Evolutionary conservation across 2,888 invertebrate species (phyloP).

Genomic region (Cinara cedri): DNA sequence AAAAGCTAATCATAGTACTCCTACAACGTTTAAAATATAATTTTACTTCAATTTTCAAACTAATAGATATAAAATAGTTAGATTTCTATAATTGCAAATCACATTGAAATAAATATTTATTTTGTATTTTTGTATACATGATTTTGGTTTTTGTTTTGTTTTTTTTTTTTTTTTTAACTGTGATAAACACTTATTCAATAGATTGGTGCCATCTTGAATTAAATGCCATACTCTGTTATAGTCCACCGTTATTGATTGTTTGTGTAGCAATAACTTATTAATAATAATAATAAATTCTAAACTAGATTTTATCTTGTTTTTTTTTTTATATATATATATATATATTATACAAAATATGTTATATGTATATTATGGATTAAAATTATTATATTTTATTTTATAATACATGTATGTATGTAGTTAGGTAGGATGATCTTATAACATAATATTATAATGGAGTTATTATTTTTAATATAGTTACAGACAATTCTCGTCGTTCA

Average conservation of each 20-base stretch:
- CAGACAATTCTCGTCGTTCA: slow-evolving; percentile 27
- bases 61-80: no score
- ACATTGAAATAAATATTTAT: no score
- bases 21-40: no score
- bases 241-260: slow-evolving; percentile 15
- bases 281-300: slow-evolving; percentile 49
- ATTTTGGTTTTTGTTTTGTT: no score
- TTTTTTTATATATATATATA: background rate
- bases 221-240: background rate
- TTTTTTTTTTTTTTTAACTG: no score
- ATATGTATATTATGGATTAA: slow-evolving; percentile 19
- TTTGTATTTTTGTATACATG: no score
- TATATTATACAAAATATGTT: slow-evolving; percentile 6
- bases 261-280: slow-evolving; percentile 44
- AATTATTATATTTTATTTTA: slow-evolving; percentile 33
- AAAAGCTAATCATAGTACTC: no score
- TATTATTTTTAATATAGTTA: slow-evolving; percentile 27
- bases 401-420: slow-evolving; percentile 29
- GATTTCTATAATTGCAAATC: no score
- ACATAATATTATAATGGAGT: slow-evolving; percentile 17
- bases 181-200: no score
- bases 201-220: no score
- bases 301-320: slow-evolving; percentile 48
- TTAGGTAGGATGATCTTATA: slow-evolving; percentile 26
- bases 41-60: no score